Conservation (phyloP, 2,888 invertebrate genomes). For the Julus scandinavius region DNA sequence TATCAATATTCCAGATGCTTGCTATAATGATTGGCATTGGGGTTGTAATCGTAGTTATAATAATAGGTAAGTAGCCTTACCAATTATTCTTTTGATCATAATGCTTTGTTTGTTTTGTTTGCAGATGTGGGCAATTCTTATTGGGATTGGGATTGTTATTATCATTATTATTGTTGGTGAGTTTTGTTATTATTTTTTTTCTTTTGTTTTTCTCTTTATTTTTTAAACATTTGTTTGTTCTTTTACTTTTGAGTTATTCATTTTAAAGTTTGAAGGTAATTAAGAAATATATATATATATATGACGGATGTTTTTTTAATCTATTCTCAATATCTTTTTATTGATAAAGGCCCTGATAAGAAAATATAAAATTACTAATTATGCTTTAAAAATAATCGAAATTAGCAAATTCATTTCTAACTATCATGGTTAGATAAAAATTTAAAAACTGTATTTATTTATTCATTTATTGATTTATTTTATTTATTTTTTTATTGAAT, state of each 20-base stretch:
- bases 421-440: too few relatives aligned
- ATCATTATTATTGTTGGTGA: constrained; percentile 84
- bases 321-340: too few relatives aligned
- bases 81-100: background rate
- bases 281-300: too few relatives aligned
- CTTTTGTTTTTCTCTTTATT: too few relatives aligned
- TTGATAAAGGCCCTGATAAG: too few relatives aligned
- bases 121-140: constrained; percentile 67
- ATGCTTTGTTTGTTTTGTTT: constrained; percentile 52
- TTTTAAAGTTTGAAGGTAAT: background rate
- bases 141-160: constrained; percentile 65
- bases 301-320: too few relatives aligned
- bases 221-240: background rate
- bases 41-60: constrained; percentile 70
- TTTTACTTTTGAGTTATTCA: background rate
- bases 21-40: constrained; percentile 66
- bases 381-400: too few relatives aligned
- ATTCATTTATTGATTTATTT: background rate
- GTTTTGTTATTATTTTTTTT: constrained; percentile 64
- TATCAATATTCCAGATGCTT: constrained; percentile 65
- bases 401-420: too few relatives aligned
- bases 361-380: too few relatives aligned
- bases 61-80: constrained; percentile 56
- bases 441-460: too few relatives aligned
- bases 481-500: background rate